Evolutionary conservation across 2,113 vertebrate genomes (phyloP).

Genomic region (Rhinoptilus africanus): DNA sequence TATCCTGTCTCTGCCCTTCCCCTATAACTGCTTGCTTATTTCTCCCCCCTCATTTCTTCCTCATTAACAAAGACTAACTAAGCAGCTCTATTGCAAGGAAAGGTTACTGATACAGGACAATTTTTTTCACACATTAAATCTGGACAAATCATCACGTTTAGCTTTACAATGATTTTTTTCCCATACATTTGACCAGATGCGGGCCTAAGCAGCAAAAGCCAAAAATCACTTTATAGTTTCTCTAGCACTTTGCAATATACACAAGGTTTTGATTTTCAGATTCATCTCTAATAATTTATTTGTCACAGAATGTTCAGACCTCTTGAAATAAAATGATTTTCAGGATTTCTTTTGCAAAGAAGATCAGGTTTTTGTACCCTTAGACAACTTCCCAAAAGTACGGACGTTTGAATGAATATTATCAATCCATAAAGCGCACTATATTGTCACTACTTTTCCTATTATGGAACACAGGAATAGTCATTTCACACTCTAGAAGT

Average conservation of each 20-base stretch:
- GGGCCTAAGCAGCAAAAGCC: not conserved
- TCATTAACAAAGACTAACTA: not conserved
- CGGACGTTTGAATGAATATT: not conserved
- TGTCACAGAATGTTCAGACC: not conserved
- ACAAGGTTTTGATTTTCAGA: not conserved
- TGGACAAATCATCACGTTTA: not conserved
- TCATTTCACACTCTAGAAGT: not conserved
- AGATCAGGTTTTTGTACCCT: not conserved
- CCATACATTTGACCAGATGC: not conserved
- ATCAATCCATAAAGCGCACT: rapidly evolving
- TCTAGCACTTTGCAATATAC: not conserved
- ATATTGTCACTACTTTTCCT: not conserved
- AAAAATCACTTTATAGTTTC: not conserved
- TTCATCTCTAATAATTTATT: not conserved
- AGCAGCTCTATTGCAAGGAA: not conserved
- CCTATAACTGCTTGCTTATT: not conserved
- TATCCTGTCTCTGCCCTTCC: not conserved
- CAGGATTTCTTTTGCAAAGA: not conserved
- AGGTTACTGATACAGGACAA: rapidly evolving
- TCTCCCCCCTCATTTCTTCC: rapidly evolving
- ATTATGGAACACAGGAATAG: not conserved
- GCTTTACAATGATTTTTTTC: not conserved
- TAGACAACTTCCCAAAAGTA: not conserved
- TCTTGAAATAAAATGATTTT: not conserved
- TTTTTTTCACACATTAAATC: not conserved